A percentile compares a stretch with the other conserved stretches of the same genome.
These are phyloP conservation scores for Vireo altiloquus DNA, from an alignment of 2,113 vertebrate genomes.

Conservation along the genomic window DNA sequence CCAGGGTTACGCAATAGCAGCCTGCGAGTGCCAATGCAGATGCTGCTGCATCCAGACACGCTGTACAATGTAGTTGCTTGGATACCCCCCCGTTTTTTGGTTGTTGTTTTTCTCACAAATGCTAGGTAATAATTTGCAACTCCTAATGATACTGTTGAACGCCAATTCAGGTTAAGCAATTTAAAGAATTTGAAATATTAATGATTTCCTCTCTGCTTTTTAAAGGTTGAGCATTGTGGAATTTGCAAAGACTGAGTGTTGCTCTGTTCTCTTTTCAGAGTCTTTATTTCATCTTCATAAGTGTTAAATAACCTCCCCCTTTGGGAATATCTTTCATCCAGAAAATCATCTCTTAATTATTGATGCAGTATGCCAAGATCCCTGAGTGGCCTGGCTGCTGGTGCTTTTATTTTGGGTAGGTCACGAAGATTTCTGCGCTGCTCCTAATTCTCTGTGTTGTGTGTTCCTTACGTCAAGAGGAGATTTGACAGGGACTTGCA, in stretches of 20 bases:
- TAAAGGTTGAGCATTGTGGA: neutral
- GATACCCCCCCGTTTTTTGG: slow-evolving; percentile 14
- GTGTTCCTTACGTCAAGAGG: neutral
- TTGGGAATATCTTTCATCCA: neutral
- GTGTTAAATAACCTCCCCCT: neutral
- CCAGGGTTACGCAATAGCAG: slow-evolving; percentile 1
- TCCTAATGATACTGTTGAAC: neutral
- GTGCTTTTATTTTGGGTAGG: neutral
- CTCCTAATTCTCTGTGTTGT: neutral
- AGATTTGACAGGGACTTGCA: neutral
- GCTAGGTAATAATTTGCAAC: slow-evolving; percentile 46
- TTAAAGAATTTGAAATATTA: slow-evolving; percentile 39
- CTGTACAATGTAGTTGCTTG: slow-evolving; percentile 52
- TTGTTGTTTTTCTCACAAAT: neutral
- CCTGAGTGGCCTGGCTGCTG: neutral
- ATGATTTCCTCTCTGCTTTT: neutral
- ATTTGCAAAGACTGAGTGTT: slow-evolving; percentile 5
- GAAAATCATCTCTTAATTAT: neutral
- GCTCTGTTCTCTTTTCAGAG: neutral
- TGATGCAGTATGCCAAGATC: neutral
- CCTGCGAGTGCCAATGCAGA: neutral
- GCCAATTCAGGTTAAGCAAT: slow-evolving; percentile 25
- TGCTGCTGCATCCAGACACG: slow-evolving; percentile 25
- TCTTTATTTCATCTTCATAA: neutral
- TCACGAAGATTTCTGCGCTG: neutral